Base-by-base conservation (phyloP, 2,888 invertebrate genomes). In the Oxystoma pomonae region DNA sequence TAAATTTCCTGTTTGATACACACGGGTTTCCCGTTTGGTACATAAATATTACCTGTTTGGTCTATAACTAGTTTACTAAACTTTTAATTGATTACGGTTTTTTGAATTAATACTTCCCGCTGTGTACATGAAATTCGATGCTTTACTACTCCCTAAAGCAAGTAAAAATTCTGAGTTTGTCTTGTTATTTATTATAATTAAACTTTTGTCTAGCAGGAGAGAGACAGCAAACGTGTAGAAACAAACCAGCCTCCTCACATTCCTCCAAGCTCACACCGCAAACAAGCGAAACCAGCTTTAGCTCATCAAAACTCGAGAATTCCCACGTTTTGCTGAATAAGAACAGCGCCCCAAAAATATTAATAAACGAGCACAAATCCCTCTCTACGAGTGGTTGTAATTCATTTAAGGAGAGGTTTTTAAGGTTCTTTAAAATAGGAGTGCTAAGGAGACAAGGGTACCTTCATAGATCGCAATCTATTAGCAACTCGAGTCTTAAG, bases 401-500 rank as follows among this genome's bases (percentile, higher is more conserved):
- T 12, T 56, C 65, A 2, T 49, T 65, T 0, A 66, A 66, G 22
- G 58, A 21, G 1, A 51, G 62, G 1, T 64, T 63, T 55, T 51
- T 67, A 50, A 57, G 52, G 16, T 60, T 64, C 20, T 67, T 66
- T 21, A 7, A 12, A 7, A 35, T 35, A 35, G 35, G 35, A 35
- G n/a, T n/a, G n/a, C 58, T 66, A 19, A 56, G 63, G 18, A 68
- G 65, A 17, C 55, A 59, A 7, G 60, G 66, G 1, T 60, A 59
- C 21, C 16, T 16, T 16, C 16, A 20, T n/a, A 65, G 52, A 16
- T 69, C 68, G 58, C 68, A 69, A 16, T 49, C 59, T 12, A 90
- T 90, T 72, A 90, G 90, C 76, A 90, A 90, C 80, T 89, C 89
- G 63, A 90, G 90, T 73, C 82, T 90, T n/a, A 86, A 88, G 60